phyloP scores from a whole-genome alignment of 2,113 vertebrate species.

The Centropus unirufus region DNA sequence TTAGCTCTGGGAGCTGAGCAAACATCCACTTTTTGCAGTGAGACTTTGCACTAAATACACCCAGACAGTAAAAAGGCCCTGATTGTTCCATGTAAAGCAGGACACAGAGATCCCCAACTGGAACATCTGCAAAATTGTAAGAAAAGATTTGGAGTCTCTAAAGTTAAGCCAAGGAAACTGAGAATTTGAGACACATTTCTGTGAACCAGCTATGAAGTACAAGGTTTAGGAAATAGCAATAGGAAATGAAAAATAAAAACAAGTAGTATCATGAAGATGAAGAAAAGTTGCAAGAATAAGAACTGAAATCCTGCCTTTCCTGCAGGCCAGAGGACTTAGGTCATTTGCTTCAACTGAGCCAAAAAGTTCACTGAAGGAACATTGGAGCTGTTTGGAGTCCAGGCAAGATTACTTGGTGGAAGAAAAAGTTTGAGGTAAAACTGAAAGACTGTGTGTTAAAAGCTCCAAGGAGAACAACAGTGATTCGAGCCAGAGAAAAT shows the following conservation, averaged over 20 bases:
- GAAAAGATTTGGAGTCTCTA: background rate
- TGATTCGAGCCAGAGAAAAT: background rate
- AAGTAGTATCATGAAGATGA: background rate
- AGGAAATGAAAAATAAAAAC: conserved; percentile 4
- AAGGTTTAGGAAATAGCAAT: background rate
- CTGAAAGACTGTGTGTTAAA: background rate
- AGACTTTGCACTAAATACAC: background rate
- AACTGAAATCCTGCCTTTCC: conserved; percentile 3
- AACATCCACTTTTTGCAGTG: background rate
- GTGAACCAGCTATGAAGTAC: background rate
- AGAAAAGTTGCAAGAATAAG: background rate
- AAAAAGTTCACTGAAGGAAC: background rate
- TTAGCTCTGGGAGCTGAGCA: background rate
- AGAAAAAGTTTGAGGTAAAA: background rate
- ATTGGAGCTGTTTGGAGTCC: background rate
- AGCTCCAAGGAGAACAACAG: background rate
- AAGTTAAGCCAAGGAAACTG: background rate
- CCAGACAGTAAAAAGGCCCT: background rate
- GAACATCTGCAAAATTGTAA: background rate
- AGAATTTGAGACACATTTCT: background rate
- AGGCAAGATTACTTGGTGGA: background rate
- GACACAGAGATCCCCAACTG: background rate
- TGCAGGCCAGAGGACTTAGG: conserved; percentile 19
- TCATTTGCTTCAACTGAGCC: conserved; percentile 10
- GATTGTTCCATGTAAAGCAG: background rate